These are phyloP conservation scores for Gymnocypris eckloni DNA, from an alignment of 2,797 vertebrate species.

Conservation along the genomic window DNA sequence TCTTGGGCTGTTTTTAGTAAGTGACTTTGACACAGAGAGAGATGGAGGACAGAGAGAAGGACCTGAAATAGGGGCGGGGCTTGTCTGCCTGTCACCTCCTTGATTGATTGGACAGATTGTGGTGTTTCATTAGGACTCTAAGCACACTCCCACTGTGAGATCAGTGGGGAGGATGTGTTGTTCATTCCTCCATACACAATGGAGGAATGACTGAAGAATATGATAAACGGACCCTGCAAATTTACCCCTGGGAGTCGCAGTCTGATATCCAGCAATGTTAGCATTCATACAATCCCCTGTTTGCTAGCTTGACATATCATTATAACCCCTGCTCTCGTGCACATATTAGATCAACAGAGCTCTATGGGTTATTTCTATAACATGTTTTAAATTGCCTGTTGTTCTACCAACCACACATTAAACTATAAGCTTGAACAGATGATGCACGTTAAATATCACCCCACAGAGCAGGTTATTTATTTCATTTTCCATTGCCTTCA, in stretches of 20 bases:
- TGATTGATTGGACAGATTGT: conserved; percentile 45
- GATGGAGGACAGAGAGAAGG: neutral
- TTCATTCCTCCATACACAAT: conserved; percentile 11
- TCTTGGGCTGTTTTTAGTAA: neutral
- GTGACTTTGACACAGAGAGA: conserved; percentile 8
- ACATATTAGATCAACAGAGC: neutral
- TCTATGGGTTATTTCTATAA: conserved; percentile 3
- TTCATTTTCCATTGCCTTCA: neutral
- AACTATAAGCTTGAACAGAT: neutral
- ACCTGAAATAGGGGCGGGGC: neutral
- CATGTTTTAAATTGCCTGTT: neutral
- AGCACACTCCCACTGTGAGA: conserved; percentile 33
- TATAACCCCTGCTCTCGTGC: neutral
- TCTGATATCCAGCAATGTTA: neutral
- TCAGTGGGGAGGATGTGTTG: conserved; percentile 18
- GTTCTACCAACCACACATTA: neutral
- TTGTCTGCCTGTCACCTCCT: conserved; percentile 29
- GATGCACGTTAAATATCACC: neutral
- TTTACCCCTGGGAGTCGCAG: neutral
- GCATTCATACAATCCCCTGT: neutral
- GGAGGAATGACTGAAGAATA: conserved; percentile 4
- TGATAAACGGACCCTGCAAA: neutral
- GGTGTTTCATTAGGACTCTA: conserved; percentile 45
- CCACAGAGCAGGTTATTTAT: neutral
- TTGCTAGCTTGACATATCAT: neutral